These are phyloP conservation scores for Eupithecia vulgata DNA, from an alignment of 2,888 invertebrate genomes.

Conservation along the genomic window DNA sequence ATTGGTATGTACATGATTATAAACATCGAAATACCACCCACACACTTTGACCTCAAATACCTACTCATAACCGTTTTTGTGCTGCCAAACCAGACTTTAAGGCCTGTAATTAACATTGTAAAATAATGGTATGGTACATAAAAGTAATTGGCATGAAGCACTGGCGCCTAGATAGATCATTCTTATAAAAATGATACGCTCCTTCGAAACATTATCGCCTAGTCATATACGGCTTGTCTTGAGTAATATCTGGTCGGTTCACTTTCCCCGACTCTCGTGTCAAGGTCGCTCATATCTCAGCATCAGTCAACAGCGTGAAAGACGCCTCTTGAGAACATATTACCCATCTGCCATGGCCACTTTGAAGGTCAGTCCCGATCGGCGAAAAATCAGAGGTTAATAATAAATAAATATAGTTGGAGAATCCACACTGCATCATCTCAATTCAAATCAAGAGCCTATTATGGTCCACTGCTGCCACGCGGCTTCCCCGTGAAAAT, in stretches of 20 bases:
- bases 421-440: too few relatives aligned
- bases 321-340: conserved; percentile 32
- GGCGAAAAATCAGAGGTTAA: conserved; percentile 32
- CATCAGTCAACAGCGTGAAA: conserved; percentile 37
- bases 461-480: too few relatives aligned
- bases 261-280: conserved; percentile 77
- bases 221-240: conserved; percentile 58
- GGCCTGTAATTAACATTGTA: conserved; percentile 29
- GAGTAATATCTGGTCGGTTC: conserved; percentile 75
- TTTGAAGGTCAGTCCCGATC: conserved; percentile 40
- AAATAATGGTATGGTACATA: conserved; percentile 35
- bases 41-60: conserved; percentile 32
- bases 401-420: too few relatives aligned
- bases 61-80: conserved; percentile 29
- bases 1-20: conserved; percentile 15
- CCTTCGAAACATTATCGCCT: conserved; percentile 22
- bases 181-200: conserved; percentile 15
- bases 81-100: conserved; percentile 16
- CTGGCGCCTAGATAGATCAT: conserved; percentile 30
- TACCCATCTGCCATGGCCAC: conserved; percentile 40
- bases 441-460: too few relatives aligned
- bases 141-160: conserved; percentile 34
- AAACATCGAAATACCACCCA: conserved; percentile 25
- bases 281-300: conserved; percentile 73
- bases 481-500: too few relatives aligned